Evolutionary conservation across 92 coral and sea anemone species (phyloP).

Genomic region (Plumapathes pennacea): DNA sequence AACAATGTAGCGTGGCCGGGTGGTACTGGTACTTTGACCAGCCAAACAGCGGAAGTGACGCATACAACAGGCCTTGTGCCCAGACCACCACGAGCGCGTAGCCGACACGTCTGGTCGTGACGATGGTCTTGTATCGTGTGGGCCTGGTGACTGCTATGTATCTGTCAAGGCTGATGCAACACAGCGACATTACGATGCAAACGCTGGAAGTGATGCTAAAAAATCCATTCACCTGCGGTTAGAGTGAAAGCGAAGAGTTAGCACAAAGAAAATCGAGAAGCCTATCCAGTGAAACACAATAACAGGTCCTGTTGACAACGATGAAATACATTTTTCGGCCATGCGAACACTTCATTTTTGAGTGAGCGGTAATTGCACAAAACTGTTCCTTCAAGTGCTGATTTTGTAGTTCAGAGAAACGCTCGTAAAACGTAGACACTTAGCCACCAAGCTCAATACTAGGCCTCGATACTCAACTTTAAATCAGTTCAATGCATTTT

Average conservation of each 20-base stretch:
- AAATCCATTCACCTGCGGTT: slow-evolving; percentile 84
- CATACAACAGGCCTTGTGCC: slow-evolving; percentile 69
- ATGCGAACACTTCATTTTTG: background rate
- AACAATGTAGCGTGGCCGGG: slow-evolving; percentile 90
- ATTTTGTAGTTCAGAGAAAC: too few species aligned
- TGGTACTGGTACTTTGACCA: slow-evolving; percentile 76
- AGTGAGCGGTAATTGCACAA: too few species aligned
- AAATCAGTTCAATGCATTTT: too few species aligned
- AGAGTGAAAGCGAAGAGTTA: background rate
- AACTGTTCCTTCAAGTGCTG: too few species aligned
- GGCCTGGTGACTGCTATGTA: slow-evolving; percentile 86
- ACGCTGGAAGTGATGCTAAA: slow-evolving; percentile 67
- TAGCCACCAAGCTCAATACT: too few species aligned
- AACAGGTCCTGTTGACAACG: background rate
- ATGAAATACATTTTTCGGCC: background rate
- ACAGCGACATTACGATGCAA: slow-evolving; percentile 69
- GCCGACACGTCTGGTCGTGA: slow-evolving; percentile 69
- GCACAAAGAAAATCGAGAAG: background rate
- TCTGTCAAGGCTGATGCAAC: slow-evolving; percentile 88
- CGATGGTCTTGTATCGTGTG: slow-evolving; percentile 59
- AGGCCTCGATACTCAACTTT: too few species aligned
- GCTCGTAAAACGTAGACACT: too few species aligned
- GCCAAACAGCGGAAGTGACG: slow-evolving; percentile 75
- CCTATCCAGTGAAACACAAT: background rate
- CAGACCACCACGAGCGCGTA: slow-evolving; percentile 58